These are phyloP conservation scores for Sinodicranocentrus sp. DNA, from an alignment of 2,888 invertebrate species.

Conservation along the genomic window DNA sequence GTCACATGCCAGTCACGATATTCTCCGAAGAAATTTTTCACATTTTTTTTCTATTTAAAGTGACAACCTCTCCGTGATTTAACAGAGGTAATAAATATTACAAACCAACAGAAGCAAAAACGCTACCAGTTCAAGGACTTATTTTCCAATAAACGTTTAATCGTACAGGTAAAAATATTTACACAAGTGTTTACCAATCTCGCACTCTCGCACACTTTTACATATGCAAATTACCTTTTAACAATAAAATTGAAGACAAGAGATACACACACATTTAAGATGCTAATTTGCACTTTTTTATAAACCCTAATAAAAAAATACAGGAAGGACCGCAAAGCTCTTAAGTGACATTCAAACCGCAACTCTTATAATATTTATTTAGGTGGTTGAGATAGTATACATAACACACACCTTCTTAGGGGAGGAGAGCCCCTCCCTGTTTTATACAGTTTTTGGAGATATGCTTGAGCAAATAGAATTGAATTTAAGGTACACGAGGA, in stretches of 20 bases:
- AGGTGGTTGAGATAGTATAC: background rate
- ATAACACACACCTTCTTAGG: background rate
- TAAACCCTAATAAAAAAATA: background rate
- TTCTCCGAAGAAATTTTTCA: no score
- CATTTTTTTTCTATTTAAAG: no score
- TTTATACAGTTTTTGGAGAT: constrained; percentile 3
- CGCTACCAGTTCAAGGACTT: no score
- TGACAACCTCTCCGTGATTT: background rate
- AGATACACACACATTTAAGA: background rate
- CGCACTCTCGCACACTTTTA: background rate
- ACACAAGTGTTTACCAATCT: no score
- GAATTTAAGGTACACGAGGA: background rate
- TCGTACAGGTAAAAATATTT: no score
- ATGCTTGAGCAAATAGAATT: background rate
- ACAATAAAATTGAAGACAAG: background rate
- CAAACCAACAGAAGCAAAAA: no score
- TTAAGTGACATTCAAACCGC: background rate
- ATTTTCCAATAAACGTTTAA: no score
- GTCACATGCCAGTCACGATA: no score
- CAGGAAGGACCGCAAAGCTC: background rate
- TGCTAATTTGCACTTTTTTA: constrained; percentile 4
- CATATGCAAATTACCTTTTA: background rate
- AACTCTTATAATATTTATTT: no score
- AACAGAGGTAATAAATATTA: no score
- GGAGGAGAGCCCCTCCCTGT: background rate